Conservation (phyloP, 2,797 vertebrate species). For the Mormyrops attenuatus region DNA sequence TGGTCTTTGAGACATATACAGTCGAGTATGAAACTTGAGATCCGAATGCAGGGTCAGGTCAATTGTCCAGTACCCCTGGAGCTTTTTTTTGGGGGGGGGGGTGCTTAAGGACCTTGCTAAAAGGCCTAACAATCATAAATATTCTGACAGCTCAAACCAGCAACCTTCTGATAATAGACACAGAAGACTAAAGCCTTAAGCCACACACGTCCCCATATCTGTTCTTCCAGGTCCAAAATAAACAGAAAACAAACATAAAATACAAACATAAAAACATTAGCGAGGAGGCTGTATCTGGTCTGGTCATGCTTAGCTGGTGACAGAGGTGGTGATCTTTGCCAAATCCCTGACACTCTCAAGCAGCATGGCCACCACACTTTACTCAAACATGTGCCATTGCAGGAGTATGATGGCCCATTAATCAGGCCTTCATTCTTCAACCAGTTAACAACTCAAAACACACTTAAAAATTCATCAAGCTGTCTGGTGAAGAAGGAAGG, state of each 20-base stretch:
- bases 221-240: neutral
- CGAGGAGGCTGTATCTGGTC: neutral
- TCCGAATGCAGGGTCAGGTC: neutral
- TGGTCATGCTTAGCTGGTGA: neutral
- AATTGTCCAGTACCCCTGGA: neutral
- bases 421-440: neutral
- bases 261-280: neutral
- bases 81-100: neutral
- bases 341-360: neutral
- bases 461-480: neutral
- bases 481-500: neutral
- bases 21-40: neutral
- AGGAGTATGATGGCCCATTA: neutral
- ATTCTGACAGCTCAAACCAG: neutral
- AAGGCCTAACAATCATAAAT: neutral
- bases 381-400: neutral
- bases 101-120: neutral
- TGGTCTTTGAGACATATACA: neutral
- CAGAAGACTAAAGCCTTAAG: neutral
- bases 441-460: neutral
- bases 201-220: neutral
- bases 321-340: neutral
- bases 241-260: neutral
- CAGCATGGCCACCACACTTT: neutral
- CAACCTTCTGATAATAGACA: neutral